These are phyloP conservation scores for Acleris laterana DNA, from an alignment of 2,888 invertebrate species.

Conservation along the genomic window DNA sequence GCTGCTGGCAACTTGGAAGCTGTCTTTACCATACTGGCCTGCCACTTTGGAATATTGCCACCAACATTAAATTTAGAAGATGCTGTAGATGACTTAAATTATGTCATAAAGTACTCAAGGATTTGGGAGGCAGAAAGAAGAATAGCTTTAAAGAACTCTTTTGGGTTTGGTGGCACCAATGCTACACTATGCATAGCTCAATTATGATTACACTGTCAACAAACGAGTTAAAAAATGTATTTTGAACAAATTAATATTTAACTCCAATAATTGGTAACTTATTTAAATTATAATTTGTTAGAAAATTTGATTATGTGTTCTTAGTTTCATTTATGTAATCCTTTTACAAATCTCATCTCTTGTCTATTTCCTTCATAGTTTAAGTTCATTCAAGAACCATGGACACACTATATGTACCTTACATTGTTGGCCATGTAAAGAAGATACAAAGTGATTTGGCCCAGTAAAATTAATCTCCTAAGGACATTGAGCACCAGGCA, in stretches of 20 bases:
- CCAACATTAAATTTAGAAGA: conserved; percentile 94
- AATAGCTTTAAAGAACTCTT: conserved; percentile 97
- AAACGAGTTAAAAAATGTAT: conserved; percentile 7
- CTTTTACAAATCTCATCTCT: too few species aligned
- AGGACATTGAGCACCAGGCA: too few species aligned
- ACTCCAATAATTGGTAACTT: too few species aligned
- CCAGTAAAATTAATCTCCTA: too few species aligned
- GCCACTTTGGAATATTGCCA: conserved; percentile 90
- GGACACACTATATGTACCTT: too few species aligned
- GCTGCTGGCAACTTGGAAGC: conserved; percentile 98
- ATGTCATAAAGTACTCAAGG: conserved; percentile 85
- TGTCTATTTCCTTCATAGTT: too few species aligned
- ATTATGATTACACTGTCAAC: conserved; percentile 19
- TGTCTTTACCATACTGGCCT: conserved; percentile 92
- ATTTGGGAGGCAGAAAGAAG: conserved; percentile 85
- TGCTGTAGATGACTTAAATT: conserved; percentile 88
- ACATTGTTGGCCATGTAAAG: too few species aligned
- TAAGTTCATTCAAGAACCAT: too few species aligned
- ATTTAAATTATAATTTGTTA: too few species aligned
- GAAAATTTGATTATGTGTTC: too few species aligned
- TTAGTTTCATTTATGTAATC: too few species aligned
- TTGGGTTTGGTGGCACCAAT: conserved; percentile 99
- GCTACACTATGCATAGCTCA: conserved; percentile 90
- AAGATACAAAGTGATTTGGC: too few species aligned
- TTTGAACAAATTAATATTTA: background rate